Evolutionary conservation across 2,888 invertebrate species (phyloP).

Genomic region (Adelphocoris suturalis): DNA sequence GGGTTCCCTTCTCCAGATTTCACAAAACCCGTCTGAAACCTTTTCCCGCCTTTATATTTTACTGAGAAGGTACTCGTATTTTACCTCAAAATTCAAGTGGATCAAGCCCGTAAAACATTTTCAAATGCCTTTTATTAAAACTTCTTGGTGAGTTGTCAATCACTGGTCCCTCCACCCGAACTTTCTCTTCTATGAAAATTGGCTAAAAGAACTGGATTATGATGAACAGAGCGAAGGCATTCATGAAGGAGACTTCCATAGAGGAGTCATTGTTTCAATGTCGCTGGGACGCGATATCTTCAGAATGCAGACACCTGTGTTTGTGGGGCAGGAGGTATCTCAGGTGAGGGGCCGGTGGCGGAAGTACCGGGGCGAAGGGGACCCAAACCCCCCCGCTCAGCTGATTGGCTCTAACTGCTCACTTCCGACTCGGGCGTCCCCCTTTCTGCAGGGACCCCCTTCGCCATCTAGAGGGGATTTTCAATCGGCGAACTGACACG

Average conservation of each 20-base stretch:
- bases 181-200: no score
- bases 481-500: slow-evolving; percentile 47
- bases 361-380: slow-evolving; percentile 24
- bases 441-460: background rate
- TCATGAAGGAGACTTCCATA: background rate
- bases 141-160: no score
- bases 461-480: background rate
- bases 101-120: no score
- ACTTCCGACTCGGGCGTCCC: slow-evolving; percentile 57
- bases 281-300: background rate
- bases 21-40: no score
- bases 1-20: no score
- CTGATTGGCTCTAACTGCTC: slow-evolving; percentile 66
- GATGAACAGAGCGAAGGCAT: no score
- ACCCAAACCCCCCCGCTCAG: background rate
- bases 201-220: no score
- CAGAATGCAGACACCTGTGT: slow-evolving; percentile 45
- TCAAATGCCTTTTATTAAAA: no score
- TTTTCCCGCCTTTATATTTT: no score
- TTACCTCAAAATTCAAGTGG: no score
- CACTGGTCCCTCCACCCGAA: no score
- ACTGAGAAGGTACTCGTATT: no score
- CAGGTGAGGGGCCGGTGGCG: slow-evolving; percentile 56
- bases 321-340: slow-evolving; percentile 57
- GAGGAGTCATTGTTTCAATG: background rate